These are phyloP conservation scores for crab-eating macaque (Macaca fascicularis) DNA, from an alignment of 2,113 vertebrate genomes.

Conservation along the genomic window T2T-MFA8v1.1 NC_088375.1:114474501-114475000, in stretches of 20 bases:
- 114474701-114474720: background rate
- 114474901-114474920: background rate
- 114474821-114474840: rapidly evolving
- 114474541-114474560: background rate
- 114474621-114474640: no score
- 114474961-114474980: background rate
- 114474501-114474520: background rate
- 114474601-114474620: no score
- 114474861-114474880: background rate
- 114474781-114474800: background rate
- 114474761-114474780: background rate
- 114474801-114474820: no score
- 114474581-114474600: background rate
- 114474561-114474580: background rate
- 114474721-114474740: background rate
- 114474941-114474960: background rate
- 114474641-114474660: background rate
- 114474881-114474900: background rate
- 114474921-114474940: background rate
- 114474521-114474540: background rate
- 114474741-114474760: background rate
- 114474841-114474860: background rate
- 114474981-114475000: background rate
- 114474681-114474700: background rate
- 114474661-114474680: background rate